Base-by-base conservation (phyloP, 2,888 invertebrate genomes). In the Sphaerophoria rueppellii region DNA sequence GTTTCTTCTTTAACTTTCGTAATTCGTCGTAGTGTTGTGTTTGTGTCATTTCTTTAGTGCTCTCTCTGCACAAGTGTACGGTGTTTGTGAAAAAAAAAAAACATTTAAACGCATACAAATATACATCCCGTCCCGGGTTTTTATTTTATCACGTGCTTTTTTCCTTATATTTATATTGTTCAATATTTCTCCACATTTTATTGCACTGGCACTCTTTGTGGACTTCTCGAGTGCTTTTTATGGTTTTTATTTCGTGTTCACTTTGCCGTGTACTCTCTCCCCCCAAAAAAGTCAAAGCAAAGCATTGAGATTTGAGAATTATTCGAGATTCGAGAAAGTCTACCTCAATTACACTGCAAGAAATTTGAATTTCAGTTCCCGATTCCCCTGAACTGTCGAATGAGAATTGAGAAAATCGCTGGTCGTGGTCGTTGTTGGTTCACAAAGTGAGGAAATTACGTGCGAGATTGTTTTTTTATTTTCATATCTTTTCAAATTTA, bases 291-390 rank as follows among this genome's bases (percentile, higher is more conserved):
- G n/a, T 9, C 34, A 1, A 24, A 52, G 24, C 63, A 24, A 14
- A 24, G 65, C 71, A 74, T 74, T 74, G 32, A n/a, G 9, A 43
- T 70, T 74, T 74, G 32, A n/a, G 9, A 43, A 43, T 43, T 43
- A 24, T 24, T 24, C 24, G 24, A n/a, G 9, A 43, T 11, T 43
- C 12, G 43, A 43, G 40, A 54, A 70, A 80, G 57, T 63, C 73
- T 67, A 57, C 63, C 48, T 69, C 75, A 63, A 40, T 67, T 81
- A 80, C 85, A 81, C 85, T 85, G 72, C 72, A 65, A 81, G 54
- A 85, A 78, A 77, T 60, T 82, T 48, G n/a, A 57, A 57, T 70
- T 71, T 80, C 67, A 55, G 55, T 58, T 65, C 50, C 54, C 46
- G 63, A 46, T 63, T 63, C 32, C 16, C 37, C 52, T 40, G 65